Evolutionary conservation across 1,140 invertebrate genomes (phyloP).

Genomic region (Wiebesia pumilae): DNA sequence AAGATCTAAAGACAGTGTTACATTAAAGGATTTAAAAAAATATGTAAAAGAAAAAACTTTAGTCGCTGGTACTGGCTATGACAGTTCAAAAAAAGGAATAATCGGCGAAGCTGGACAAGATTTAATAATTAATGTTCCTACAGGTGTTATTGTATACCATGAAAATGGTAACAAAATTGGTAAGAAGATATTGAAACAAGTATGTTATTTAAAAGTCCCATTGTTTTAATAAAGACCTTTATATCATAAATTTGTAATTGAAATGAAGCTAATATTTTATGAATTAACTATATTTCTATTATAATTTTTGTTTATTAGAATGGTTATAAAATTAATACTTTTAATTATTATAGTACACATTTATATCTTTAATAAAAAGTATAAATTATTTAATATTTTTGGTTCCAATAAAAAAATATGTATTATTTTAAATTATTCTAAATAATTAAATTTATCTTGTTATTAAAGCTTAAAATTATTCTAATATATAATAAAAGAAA

Average conservation of each 20-base stretch:
- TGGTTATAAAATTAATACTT: too few relatives aligned
- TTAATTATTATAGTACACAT: too few relatives aligned
- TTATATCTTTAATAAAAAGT: too few relatives aligned
- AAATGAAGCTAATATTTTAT: background rate
- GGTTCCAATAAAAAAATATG: too few relatives aligned
- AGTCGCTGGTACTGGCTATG: constrained; percentile 79
- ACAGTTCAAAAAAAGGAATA: constrained; percentile 84
- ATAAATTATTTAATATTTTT: background rate
- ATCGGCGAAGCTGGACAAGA: constrained; percentile 84
- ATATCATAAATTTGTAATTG: background rate
- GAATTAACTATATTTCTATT: background rate
- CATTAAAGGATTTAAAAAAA: constrained; percentile 76
- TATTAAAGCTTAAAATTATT: too few relatives aligned
- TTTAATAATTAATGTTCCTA: constrained; percentile 83
- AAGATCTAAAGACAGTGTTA: constrained; percentile 79
- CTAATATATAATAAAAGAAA: too few relatives aligned
- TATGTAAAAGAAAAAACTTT: constrained; percentile 78
- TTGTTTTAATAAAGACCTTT: too few relatives aligned
- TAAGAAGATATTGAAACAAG: constrained; percentile 60
- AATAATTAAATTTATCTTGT: too few relatives aligned
- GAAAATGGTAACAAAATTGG: constrained; percentile 79
- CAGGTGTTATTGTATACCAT: constrained; percentile 84
- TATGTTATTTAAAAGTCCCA: background rate
- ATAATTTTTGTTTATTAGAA: background rate
- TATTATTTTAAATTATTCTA: background rate